phyloP scores from a whole-genome alignment of 2,797 vertebrate species.

The Acanthurus lineatus region DNA sequence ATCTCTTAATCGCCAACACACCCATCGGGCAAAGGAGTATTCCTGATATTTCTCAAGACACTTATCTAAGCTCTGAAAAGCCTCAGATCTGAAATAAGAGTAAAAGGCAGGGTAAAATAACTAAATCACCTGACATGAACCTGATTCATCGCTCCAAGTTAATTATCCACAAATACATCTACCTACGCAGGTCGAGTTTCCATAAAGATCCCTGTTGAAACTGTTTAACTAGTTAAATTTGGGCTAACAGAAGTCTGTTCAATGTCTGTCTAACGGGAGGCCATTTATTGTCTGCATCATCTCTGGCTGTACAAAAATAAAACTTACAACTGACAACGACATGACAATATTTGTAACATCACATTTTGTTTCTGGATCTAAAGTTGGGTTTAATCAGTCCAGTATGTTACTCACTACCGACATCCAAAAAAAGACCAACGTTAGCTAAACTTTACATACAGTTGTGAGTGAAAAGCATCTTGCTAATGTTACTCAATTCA shows the following conservation, averaged over 20 bases:
- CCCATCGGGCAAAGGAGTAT: background rate
- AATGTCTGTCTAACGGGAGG: no score
- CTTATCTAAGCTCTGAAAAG: background rate
- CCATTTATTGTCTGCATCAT: no score
- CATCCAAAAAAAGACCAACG: background rate
- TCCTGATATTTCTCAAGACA: background rate
- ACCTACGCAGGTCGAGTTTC: no score
- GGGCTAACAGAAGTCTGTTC: no score
- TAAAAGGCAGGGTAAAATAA: no score
- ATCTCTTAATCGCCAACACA: background rate
- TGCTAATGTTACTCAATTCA: background rate
- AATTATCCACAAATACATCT: no score
- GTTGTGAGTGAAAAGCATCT: background rate
- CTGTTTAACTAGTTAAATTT: no score
- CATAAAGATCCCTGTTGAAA: no score
- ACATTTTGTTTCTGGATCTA: no score
- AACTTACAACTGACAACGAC: background rate
- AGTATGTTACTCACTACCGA: background rate
- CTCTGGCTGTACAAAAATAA: background rate
- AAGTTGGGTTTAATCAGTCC: background rate
- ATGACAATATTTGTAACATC: background rate
- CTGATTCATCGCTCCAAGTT: no score
- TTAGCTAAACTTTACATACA: background rate
- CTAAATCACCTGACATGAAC: no score
- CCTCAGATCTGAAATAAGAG: background rate